Percentiles rank a stretch among this genome's conserved stretches.
phyloP scores from a whole-genome alignment of 2,888 invertebrate genomes.

The Nebria brevicollis region DNA sequence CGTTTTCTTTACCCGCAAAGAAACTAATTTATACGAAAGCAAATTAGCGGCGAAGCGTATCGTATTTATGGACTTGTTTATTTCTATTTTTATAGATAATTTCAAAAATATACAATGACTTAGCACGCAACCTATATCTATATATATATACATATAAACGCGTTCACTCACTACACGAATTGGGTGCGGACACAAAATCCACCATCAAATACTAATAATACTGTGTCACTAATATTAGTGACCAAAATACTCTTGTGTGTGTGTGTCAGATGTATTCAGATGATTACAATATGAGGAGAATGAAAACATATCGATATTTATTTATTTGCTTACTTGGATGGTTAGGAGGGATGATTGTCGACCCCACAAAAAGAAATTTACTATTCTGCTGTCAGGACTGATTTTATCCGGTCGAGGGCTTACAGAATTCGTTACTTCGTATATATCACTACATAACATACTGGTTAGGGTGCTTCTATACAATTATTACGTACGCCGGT shows the following conservation, averaged over 20 bases:
- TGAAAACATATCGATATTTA: background rate
- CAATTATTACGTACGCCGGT: background rate
- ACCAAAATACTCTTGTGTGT: background rate
- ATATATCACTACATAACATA: background rate
- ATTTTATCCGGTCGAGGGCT: background rate
- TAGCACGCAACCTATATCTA: slow-evolving; percentile 23
- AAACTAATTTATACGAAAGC: slow-evolving; percentile 43
- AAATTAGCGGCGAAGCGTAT: slow-evolving; percentile 45
- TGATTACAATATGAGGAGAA: background rate
- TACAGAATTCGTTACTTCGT: background rate
- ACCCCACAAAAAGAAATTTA: background rate
- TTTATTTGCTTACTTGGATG: background rate
- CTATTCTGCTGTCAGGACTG: background rate
- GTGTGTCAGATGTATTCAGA: background rate
- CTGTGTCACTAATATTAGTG: too few relatives aligned
- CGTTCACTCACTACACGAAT: too few relatives aligned
- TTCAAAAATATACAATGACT: slow-evolving; percentile 41
- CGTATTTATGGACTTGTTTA: slow-evolving; percentile 46
- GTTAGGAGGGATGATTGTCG: background rate
- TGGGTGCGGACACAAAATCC: too few relatives aligned
- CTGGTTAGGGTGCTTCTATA: background rate
- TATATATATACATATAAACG: too few relatives aligned
- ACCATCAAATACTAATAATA: too few relatives aligned
- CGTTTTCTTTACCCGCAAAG: slow-evolving; percentile 25
- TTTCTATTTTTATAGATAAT: slow-evolving; percentile 47